Conservation (phyloP, 1,140 invertebrate genomes). For the Halictus rubicundus region DNA sequence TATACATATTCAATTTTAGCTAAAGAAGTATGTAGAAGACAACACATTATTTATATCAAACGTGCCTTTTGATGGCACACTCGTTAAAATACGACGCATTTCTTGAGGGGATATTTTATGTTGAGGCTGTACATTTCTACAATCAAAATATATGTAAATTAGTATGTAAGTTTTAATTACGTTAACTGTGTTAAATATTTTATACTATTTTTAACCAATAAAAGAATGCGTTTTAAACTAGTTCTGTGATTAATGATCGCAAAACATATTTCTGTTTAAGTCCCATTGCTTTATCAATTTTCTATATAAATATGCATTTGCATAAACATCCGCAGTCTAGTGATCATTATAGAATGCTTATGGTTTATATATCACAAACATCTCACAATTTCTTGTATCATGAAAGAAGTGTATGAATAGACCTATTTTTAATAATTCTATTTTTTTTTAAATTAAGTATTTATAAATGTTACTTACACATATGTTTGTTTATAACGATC, state of each 20-base stretch:
- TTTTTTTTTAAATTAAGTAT: background rate
- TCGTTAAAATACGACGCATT: conserved; percentile 83
- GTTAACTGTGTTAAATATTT: background rate
- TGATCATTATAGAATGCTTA: background rate
- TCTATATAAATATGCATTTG: too few relatives aligned
- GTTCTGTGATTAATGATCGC: too few relatives aligned
- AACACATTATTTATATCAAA: conserved; percentile 89
- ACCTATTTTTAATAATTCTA: background rate
- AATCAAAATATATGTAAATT: conserved; percentile 25
- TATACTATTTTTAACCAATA: conserved; percentile 9
- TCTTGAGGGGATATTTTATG: conserved; percentile 81
- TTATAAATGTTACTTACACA: conserved; percentile 59
- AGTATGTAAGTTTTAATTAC: background rate
- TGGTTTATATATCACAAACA: background rate
- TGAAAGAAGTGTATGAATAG: too few relatives aligned
- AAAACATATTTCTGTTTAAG: too few relatives aligned
- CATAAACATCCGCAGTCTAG: too few relatives aligned
- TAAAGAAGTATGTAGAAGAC: conserved; percentile 92
- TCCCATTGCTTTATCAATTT: too few relatives aligned
- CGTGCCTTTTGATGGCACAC: conserved; percentile 86
- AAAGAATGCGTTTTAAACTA: background rate
- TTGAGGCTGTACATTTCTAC: conserved; percentile 44
- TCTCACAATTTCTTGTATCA: background rate
- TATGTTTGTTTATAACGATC: conserved; percentile 81
- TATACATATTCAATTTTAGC: conserved; percentile 77